Conservation (phyloP, 2,888 invertebrate species). For the Drosophila paucipuncta region DNA sequence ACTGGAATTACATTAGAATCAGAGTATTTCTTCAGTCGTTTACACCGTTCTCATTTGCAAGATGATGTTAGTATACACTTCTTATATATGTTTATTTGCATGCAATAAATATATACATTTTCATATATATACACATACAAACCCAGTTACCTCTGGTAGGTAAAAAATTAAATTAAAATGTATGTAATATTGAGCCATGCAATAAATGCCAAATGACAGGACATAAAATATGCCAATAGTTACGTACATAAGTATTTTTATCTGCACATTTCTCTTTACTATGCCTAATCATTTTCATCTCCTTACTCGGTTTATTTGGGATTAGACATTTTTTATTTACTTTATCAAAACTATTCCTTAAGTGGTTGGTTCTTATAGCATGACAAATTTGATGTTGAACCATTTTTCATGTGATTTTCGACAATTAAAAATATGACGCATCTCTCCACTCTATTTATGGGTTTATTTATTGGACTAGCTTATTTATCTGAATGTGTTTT, state of each 20-base stretch:
- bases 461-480: background rate
- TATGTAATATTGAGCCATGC: constrained; percentile 8
- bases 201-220: background rate
- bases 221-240: background rate
- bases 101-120: background rate
- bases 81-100: background rate
- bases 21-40: background rate
- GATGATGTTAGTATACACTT: background rate
- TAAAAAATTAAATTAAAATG: background rate
- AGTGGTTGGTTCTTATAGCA: background rate
- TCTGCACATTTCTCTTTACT: background rate
- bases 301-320: background rate
- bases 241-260: background rate
- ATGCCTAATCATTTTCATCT: background rate
- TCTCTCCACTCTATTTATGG: background rate
- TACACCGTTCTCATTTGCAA: background rate
- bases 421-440: background rate
- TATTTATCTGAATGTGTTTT: background rate
- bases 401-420: background rate
- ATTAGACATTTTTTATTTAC: background rate
- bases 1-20: background rate
- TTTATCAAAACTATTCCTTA: background rate
- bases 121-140: background rate
- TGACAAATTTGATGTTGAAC: background rate
- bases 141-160: background rate